These are phyloP conservation scores for Ahaetulla prasina DNA, from an alignment of 2,113 vertebrate genomes.

Conservation along the genomic window DNA sequence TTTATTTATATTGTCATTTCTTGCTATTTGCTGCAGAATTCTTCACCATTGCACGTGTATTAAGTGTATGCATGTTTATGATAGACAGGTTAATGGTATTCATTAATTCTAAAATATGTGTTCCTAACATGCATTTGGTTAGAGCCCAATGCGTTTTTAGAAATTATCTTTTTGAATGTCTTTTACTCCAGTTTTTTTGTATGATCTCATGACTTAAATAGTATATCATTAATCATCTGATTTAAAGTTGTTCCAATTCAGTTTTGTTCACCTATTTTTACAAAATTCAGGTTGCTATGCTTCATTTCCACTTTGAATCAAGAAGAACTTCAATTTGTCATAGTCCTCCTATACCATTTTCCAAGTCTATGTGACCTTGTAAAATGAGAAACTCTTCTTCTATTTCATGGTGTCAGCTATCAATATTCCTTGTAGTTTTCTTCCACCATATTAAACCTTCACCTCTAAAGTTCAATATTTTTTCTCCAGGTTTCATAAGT, in stretches of 20 bases:
- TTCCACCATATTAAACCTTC: background rate
- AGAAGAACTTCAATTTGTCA: background rate
- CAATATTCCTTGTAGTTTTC: background rate
- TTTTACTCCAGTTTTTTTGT: background rate
- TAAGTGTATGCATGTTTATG: background rate
- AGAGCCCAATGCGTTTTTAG: background rate
- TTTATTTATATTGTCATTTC: background rate
- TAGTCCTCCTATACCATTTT: background rate
- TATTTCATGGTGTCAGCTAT: background rate
- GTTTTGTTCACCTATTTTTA: background rate
- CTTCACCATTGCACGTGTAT: background rate
- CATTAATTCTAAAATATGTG: background rate
- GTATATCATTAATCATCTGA: background rate
- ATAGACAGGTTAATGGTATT: background rate
- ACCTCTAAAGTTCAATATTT: background rate
- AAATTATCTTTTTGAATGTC: background rate
- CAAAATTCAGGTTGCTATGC: background rate
- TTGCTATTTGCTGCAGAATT: background rate
- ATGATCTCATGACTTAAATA: background rate
- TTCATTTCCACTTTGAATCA: background rate
- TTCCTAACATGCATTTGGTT: background rate
- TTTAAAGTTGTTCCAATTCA: background rate
- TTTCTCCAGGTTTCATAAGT: background rate
- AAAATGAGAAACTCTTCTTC: background rate
- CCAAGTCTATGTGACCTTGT: background rate